Conservation (phyloP, 2,113 vertebrate genomes). For the Aegotheles bennettii region DNA sequence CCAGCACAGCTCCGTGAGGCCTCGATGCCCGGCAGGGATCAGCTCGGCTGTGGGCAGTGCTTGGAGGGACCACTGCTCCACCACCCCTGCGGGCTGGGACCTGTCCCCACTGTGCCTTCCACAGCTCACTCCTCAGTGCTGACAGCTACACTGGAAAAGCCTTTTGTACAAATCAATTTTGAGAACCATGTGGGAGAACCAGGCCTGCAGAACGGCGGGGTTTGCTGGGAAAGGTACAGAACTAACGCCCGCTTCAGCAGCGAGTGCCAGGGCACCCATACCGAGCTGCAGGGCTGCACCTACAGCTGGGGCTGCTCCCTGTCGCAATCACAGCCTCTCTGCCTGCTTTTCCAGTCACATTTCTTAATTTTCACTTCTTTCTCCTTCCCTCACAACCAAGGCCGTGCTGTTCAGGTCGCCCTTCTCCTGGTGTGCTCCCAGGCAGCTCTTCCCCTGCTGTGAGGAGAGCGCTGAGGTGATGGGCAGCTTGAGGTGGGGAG, state of each 20-base stretch:
- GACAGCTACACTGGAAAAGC: background rate
- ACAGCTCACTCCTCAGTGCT: background rate
- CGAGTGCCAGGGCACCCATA: fast-evolving
- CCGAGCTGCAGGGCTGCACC: background rate
- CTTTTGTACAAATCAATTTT: background rate
- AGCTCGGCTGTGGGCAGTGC: fast-evolving
- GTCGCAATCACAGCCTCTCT: background rate
- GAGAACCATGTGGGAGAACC: fast-evolving
- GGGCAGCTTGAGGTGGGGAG: background rate
- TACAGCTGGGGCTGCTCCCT: background rate
- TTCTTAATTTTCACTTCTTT: background rate
- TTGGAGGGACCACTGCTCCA: background rate
- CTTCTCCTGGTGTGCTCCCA: fast-evolving
- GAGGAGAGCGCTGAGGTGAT: fast-evolving
- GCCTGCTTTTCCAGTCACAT: background rate
- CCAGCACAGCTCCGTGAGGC: background rate
- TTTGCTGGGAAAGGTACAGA: fast-evolving
- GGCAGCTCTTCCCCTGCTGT: too few species aligned
- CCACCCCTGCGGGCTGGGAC: background rate
- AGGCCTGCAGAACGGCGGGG: background rate
- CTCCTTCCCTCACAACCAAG: background rate
- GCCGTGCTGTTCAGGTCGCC: fast-evolving
- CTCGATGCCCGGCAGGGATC: fast-evolving
- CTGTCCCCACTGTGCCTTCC: fast-evolving
- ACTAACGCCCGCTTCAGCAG: background rate